A percentile compares a stretch with the other conserved stretches of the same genome.
These are phyloP conservation scores for Rhea americana DNA, from an alignment of 2,113 vertebrate species.

Conservation along the genomic window DNA sequence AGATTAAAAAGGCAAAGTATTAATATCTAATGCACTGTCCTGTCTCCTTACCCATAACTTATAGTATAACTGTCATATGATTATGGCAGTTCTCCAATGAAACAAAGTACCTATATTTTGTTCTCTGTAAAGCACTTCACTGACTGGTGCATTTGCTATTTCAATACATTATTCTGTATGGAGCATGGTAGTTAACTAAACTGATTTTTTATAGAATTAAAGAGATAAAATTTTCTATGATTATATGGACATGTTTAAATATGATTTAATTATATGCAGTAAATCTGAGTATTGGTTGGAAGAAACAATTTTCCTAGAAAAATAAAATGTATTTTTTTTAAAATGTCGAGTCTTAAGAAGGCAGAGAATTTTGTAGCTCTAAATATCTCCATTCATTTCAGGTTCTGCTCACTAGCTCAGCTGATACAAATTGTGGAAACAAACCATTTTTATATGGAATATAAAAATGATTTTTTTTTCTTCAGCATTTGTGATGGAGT, in stretches of 20 bases:
- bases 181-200: not conserved
- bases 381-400: not conserved
- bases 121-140: not conserved
- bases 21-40: constrained; percentile 57
- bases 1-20: constrained; percentile 73
- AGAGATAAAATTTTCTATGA: not conserved
- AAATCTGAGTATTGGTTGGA: not conserved
- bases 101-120: not conserved
- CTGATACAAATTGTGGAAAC: not conserved
- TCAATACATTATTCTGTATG: not conserved
- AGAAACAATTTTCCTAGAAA: not conserved
- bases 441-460: not conserved
- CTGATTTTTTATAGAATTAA: not conserved
- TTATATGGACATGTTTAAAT: not conserved
- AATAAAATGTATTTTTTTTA: not conserved
- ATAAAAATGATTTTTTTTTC: not conserved
- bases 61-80: constrained; percentile 41
- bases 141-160: not conserved
- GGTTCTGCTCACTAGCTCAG: not conserved
- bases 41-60: constrained; percentile 58
- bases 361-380: not conserved
- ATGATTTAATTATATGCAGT: not conserved
- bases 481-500: not conserved
- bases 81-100: constrained; percentile 62
- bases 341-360: not conserved